phyloP scores from a whole-genome alignment of 2,888 invertebrate species.

The Nycteola revayana region DNA sequence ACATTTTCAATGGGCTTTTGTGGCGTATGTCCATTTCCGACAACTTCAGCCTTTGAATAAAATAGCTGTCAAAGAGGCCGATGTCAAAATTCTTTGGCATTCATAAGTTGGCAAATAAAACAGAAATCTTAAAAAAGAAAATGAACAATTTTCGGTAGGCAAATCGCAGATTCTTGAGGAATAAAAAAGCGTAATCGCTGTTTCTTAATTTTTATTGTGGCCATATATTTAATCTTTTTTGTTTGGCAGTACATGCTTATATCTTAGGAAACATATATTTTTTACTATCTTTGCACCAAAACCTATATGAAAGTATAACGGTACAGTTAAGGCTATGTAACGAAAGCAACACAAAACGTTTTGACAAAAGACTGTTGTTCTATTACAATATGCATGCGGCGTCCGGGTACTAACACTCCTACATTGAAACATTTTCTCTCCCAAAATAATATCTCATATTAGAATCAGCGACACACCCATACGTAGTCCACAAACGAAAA shows the following conservation, averaged over 20 bases:
- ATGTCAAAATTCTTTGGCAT: slow-evolving; percentile 57
- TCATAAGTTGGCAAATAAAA: slow-evolving; percentile 34
- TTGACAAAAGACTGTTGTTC: too few species aligned
- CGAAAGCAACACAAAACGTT: too few species aligned
- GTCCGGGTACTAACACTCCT: too few species aligned
- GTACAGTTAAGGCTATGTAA: too few species aligned
- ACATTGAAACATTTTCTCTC: slow-evolving; percentile 1
- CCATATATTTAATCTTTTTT: too few species aligned
- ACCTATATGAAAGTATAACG: too few species aligned
- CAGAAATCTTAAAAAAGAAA: slow-evolving; percentile 28
- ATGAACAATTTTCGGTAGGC: slow-evolving; percentile 22
- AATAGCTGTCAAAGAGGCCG: slow-evolving; percentile 67
- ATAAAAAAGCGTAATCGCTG: too few species aligned
- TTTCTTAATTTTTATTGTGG: too few species aligned
- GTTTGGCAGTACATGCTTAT: too few species aligned
- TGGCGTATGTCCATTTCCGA: slow-evolving; percentile 73
- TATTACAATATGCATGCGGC: too few species aligned
- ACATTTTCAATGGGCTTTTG: slow-evolving; percentile 58
- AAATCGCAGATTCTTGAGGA: slow-evolving; percentile 9
- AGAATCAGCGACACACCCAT: slow-evolving; percentile 20
- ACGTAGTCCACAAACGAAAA: slow-evolving; percentile 30
- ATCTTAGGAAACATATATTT: too few species aligned
- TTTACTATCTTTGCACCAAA: too few species aligned
- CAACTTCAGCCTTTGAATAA: slow-evolving; percentile 61
- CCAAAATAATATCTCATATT: slow-evolving; percentile 18